These are phyloP conservation scores for Gymnogyps californianus DNA, from an alignment of 2,113 vertebrate genomes.

Conservation along the genomic window DNA sequence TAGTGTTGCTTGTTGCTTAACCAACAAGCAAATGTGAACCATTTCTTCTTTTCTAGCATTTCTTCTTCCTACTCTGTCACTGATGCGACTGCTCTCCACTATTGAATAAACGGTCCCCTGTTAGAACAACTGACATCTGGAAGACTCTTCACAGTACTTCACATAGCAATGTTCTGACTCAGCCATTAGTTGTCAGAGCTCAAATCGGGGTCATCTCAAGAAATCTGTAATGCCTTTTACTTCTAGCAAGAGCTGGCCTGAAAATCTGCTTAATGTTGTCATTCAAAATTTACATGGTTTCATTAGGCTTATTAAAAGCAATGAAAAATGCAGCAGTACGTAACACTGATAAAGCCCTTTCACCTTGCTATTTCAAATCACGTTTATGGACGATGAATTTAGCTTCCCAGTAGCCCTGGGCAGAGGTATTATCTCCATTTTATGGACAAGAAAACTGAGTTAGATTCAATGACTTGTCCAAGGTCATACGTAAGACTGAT, in stretches of 20 bases:
- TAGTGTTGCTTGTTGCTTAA: background rate
- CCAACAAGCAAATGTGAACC: background rate
- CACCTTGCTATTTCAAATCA: slow-evolving; percentile 62
- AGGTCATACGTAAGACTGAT: slow-evolving; percentile 9
- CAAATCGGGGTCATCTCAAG: slow-evolving; percentile 47
- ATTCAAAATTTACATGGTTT: slow-evolving; percentile 63
- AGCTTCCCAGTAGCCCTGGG: slow-evolving; percentile 53
- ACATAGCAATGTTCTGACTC: slow-evolving; percentile 52
- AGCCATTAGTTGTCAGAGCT: slow-evolving; percentile 54
- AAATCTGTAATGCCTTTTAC: slow-evolving; percentile 50
- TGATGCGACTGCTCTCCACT: background rate
- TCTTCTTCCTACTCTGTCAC: background rate
- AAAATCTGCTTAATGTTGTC: slow-evolving; percentile 52
- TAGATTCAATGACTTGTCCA: slow-evolving; percentile 64
- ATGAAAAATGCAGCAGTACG: slow-evolving; percentile 58
- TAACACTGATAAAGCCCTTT: slow-evolving; percentile 59
- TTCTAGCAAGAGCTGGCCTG: slow-evolving; percentile 13
- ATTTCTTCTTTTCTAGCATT: background rate
- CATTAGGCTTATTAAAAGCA: slow-evolving; percentile 62
- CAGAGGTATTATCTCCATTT: slow-evolving; percentile 59
- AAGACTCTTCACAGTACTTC: slow-evolving; percentile 52
- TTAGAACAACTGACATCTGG: slow-evolving; percentile 55
- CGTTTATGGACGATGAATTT: slow-evolving; percentile 45
- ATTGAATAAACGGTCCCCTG: slow-evolving; percentile 37
- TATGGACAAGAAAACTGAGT: slow-evolving; percentile 60